Evolutionary conservation across 2,888 invertebrate genomes (phyloP), one percentile per base, ranked within the genome.

Genomic region (Eupithecia abbreviata): DNA sequence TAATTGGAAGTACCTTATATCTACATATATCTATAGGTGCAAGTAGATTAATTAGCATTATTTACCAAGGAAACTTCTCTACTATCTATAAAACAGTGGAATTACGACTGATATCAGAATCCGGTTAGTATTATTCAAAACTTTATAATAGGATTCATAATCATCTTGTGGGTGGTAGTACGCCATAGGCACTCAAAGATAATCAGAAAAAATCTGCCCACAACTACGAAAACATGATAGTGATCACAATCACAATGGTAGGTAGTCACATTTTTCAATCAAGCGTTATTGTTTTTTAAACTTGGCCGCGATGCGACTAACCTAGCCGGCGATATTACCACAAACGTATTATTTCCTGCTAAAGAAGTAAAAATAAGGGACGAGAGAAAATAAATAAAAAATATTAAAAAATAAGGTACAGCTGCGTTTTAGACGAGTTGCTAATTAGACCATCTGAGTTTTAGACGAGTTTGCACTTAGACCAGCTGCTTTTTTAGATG

Each of bases 1-100:
- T 30, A 30, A 30, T 30, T 30, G 30, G 13, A 15, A 12, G 7
- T 2, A 9, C n/a, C n/a, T 58, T 18, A 3, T 58, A 58, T 18
- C 3, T 18, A 49, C 0, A 10, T 12, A 47, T 10, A 2, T 30
- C 30, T 30, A 51, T 13, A 51, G 51, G 15, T 51, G 3, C n/a
- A 55, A 55, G 7, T 55, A 13, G 15, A 42, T 43, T 47, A 73
- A 49, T 18, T 71, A 72, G 69, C 7, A 41, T 41, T 65, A 51
- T 51, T 15, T 15, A 51, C 55, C n/a, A 55, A n/a, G n/a, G 55
- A 55, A 55, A 55, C 7, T 6, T 55, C 2, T n/a, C 55, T 49
- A 13, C n/a, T 58, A 58, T 55, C 47, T 47, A 47, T 47, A 58
- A 3, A 55, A 58, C 55, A 58, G n/a, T 58, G 55, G 15, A 58